These are phyloP conservation scores for Menura novaehollandiae DNA, from an alignment of 2,113 vertebrate genomes.

Conservation along the genomic window DNA sequence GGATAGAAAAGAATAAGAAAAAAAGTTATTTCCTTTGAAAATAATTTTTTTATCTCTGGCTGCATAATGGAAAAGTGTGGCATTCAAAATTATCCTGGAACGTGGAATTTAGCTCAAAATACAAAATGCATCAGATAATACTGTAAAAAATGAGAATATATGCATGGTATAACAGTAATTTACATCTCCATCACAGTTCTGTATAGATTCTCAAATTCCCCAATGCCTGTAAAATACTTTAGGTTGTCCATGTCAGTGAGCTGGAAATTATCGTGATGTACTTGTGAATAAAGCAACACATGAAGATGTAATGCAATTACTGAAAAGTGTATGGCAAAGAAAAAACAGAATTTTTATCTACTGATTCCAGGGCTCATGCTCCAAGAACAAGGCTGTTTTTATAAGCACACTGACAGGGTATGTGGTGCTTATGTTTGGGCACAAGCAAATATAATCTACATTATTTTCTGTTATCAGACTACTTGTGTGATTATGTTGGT, in stretches of 20 bases:
- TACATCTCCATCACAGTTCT: not conserved
- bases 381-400: not conserved
- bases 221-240: not conserved
- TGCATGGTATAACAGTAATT: not conserved
- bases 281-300: not conserved
- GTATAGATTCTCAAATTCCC: not conserved
- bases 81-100: not conserved
- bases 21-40: not conserved
- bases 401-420: not conserved
- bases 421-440: not conserved
- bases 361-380: not conserved
- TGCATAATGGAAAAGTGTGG: not conserved
- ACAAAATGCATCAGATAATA: not conserved
- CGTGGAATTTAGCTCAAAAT: not conserved
- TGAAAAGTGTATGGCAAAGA: not conserved
- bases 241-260: not conserved
- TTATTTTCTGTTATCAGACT: not conserved
- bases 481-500: not conserved
- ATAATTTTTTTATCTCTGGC: not conserved
- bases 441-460: not conserved
- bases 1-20: not conserved
- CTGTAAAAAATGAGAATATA: not conserved
- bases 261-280: not conserved
- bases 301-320: not conserved
- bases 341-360: not conserved